Base-by-base conservation (phyloP, 2,797 vertebrate genomes). In the Enteromius thamalakanensis region DNA sequence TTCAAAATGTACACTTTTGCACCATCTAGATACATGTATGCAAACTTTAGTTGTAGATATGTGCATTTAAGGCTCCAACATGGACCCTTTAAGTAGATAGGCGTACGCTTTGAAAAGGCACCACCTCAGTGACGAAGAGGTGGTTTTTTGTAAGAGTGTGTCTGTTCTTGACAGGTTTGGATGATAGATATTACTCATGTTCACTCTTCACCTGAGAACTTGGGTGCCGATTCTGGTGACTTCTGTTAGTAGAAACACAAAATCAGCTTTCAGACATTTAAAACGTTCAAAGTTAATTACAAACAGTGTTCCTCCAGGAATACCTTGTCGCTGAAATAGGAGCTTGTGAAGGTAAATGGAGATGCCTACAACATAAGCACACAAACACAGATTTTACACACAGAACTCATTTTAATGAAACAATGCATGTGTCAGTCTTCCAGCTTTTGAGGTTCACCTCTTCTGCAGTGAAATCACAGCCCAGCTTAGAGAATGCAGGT, bases 251-350 rank as follows among this genome's bases (percentile, higher is more conserved):
- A 60, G 11, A 83, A 69, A 69, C 17, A 58, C 26, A 60, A 32
- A 53, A 37, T 74, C 68, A 60, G 79, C 51, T 49, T 47, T 47
- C n/a, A 47, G n/a, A 72, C 17, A 29, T 14, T 12, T 23, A 3
- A 55, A 79, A 42, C 51, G 29, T 32, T 1, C 2, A 32, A 32
- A 32, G 0, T 12, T 58, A 26, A 42, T 34, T 58, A 26, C 8
- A 60, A 19, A 49, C 8, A 3, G 4, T 37, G 42, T 60, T 74
- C 47, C 6, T 72, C 19, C 49, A 70, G 19, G 68, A 14, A 51
- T 92, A 95, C 95, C 94, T 95, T 94, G 37, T 93, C 88, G 1
- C 53, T 89, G 85, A 96, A 95, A 76, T 93, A 92, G 34, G 94
- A 88, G 62, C 90, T 87, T 23, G 89, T 76, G 70, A 96, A 96